phyloP scores from a whole-genome alignment of 2,797 vertebrate genomes.

The Acridotheres tristis region DNA sequence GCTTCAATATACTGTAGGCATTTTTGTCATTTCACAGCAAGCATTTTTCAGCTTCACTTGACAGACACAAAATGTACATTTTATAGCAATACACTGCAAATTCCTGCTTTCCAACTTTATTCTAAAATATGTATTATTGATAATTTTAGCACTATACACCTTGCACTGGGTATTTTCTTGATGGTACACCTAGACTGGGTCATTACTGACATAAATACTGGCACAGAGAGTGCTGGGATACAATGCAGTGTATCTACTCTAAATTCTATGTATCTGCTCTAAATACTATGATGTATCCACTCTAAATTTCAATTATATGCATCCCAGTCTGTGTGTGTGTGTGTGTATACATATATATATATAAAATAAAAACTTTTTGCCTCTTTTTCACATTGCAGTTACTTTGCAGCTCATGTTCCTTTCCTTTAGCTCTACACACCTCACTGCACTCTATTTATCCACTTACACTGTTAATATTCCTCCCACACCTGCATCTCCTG shows the following conservation, averaged over 20 bases:
- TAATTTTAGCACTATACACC: not conserved
- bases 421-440: not conserved
- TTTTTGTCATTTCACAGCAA: not conserved
- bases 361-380: not conserved
- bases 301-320: not conserved
- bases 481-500: not conserved
- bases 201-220: not conserved
- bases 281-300: not conserved
- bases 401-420: not conserved
- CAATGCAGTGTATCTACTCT: not conserved
- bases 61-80: not conserved
- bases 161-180: not conserved
- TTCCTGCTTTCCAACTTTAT: not conserved
- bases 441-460: not conserved
- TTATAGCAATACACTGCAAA: not conserved
- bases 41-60: not conserved
- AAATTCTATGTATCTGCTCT: too few relatives aligned
- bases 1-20: not conserved
- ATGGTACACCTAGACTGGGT: not conserved
- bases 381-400: not conserved
- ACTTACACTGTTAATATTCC: not conserved
- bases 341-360: accelerated
- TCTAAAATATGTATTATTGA: not conserved
- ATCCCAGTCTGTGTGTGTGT: not conserved
- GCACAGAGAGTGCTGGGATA: not conserved